Evolutionary conservation across 1,140 invertebrate species (phyloP).

Genomic region (Acromyrmex echinatior): DNA sequence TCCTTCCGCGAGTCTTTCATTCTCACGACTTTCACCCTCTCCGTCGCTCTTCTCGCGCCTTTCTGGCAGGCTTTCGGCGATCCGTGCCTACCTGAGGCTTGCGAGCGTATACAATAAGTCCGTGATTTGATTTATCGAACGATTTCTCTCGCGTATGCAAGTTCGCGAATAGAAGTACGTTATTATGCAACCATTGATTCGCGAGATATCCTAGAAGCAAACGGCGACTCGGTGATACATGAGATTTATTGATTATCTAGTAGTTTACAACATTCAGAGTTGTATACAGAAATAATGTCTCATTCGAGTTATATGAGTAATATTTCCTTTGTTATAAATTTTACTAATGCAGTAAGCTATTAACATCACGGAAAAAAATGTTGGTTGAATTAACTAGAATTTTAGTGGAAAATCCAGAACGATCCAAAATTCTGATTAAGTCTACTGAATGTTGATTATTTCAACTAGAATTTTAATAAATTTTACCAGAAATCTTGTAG

Average conservation of each 20-base stretch:
- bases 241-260: neutral
- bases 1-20: conserved; percentile 82
- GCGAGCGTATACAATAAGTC: conserved; percentile 80
- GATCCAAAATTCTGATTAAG: too few species aligned
- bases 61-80: conserved; percentile 53
- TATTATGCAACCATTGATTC: conserved; percentile 39
- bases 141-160: conserved; percentile 77
- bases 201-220: conserved; percentile 15
- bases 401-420: too few species aligned
- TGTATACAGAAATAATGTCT: neutral
- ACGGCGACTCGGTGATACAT: conserved; percentile 17
- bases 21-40: conserved; percentile 80
- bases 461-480: too few species aligned
- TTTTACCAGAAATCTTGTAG: too few species aligned
- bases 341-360: neutral
- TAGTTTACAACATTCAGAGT: neutral
- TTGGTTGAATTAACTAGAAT: too few species aligned
- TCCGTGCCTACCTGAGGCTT: conserved; percentile 78
- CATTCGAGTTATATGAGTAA: neutral
- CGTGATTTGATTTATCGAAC: conserved; percentile 85
- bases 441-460: too few species aligned
- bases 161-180: conserved; percentile 45
- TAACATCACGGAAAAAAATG: neutral
- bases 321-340: neutral
- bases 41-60: conserved; percentile 63